Percentiles rank a stretch among this genome's conserved stretches.
These are phyloP conservation scores for Phaedon cochleariae DNA, from an alignment of 2,888 invertebrate species.

Conservation along the genomic window DNA sequence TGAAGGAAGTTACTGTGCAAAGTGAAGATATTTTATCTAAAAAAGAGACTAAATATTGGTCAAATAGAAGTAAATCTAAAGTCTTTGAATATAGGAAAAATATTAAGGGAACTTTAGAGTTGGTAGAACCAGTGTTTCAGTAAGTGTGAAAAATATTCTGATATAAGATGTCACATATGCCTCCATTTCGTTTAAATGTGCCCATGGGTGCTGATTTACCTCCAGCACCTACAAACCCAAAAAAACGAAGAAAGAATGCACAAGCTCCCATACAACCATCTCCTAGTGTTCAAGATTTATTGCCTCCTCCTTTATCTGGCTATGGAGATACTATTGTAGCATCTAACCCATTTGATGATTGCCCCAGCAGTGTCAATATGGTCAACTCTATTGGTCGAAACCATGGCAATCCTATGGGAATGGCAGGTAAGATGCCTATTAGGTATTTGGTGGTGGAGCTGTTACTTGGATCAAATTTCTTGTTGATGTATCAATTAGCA, in stretches of 20 bases:
- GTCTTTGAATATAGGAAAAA: slow-evolving; percentile 33
- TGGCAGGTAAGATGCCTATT: slow-evolving; percentile 47
- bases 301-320: slow-evolving; percentile 85
- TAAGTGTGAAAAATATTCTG: slow-evolving; percentile 15
- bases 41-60: slow-evolving; percentile 66
- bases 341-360: slow-evolving; percentile 94
- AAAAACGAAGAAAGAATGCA: slow-evolving; percentile 83
- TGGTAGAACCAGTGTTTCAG: slow-evolving; percentile 42
- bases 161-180: slow-evolving; percentile 57
- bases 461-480: too few relatives aligned
- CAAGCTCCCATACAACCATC: slow-evolving; percentile 74
- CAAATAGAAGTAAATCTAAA: slow-evolving; percentile 62
- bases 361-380: slow-evolving; percentile 67
- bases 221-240: slow-evolving; percentile 83
- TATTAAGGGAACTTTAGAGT: slow-evolving; percentile 56
- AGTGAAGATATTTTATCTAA: slow-evolving; percentile 64
- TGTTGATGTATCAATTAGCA: too few relatives aligned
- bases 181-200: slow-evolving; percentile 60
- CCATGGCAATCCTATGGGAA: slow-evolving; percentile 55
- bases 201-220: slow-evolving; percentile 65
- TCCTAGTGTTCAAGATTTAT: slow-evolving; percentile 77
- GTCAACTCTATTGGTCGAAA: slow-evolving; percentile 55
- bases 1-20: slow-evolving; percentile 58
- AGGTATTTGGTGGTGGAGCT: not conserved
- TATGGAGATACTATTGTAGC: slow-evolving; percentile 95